phyloP scores from a whole-genome alignment of 2,888 invertebrate genomes.

The Stenurella melanura region DNA sequence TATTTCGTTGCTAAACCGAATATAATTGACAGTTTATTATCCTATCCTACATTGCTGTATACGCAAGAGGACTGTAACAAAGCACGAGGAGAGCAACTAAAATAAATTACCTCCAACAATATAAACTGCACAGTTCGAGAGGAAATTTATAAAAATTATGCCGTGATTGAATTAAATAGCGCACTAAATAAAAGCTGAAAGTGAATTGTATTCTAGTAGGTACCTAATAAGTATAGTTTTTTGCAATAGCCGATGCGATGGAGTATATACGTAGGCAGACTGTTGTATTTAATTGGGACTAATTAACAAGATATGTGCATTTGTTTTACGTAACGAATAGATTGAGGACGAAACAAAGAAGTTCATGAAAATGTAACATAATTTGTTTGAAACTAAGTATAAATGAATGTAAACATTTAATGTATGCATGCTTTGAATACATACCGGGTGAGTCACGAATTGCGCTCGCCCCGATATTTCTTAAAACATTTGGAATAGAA shows the following conservation, averaged over 20 bases:
- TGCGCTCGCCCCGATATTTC: no score
- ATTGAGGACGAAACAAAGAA: background rate
- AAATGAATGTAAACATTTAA: background rate
- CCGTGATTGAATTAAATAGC: background rate
- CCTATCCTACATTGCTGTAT: background rate
- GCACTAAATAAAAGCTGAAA: background rate
- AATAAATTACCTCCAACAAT: background rate
- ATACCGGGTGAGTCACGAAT: no score
- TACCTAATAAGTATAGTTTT: background rate
- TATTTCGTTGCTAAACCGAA: background rate
- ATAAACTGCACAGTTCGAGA: no score
- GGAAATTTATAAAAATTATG: slow-evolving; percentile 21
- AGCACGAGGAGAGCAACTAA: background rate
- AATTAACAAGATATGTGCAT: background rate
- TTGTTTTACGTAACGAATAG: background rate
- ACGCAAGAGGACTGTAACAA: background rate
- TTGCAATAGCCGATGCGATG: background rate
- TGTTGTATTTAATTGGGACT: background rate
- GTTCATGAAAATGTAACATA: background rate
- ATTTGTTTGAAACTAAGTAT: background rate
- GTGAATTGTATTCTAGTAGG: background rate
- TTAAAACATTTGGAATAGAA: no score
- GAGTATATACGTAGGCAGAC: background rate
- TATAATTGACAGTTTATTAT: background rate
- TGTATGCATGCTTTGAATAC: background rate